phyloP scores from a whole-genome alignment of 2,797 vertebrate genomes.

The Mionectes olivaceus region DNA sequence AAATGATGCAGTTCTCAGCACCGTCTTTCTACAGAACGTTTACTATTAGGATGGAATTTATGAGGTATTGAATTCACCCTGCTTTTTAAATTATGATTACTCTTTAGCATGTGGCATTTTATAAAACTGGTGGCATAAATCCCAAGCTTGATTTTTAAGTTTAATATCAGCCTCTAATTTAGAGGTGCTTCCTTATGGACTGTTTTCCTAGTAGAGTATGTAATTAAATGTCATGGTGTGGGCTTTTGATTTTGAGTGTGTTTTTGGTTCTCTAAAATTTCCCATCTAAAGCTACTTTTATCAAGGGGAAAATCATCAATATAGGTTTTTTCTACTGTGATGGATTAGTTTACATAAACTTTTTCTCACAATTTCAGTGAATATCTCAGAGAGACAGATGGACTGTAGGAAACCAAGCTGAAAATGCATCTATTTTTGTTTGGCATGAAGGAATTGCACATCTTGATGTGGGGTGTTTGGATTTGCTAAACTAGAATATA shows the following conservation, averaged over 20 bases:
- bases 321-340: fast-evolving
- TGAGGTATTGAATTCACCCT: not conserved
- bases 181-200: not conserved
- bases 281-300: not conserved
- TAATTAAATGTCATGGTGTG: not conserved
- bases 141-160: not conserved
- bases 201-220: not conserved
- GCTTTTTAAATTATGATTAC: not conserved
- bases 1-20: not conserved
- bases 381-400: not conserved
- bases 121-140: not conserved
- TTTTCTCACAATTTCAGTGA: not conserved
- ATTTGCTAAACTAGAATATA: not conserved
- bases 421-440: not conserved
- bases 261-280: not conserved
- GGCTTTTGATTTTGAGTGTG: not conserved
- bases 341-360: not conserved
- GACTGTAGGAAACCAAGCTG: not conserved
- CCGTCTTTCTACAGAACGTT: not conserved
- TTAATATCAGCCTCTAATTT: not conserved
- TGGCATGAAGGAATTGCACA: not conserved
- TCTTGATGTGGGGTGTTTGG: not conserved
- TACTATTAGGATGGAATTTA: not conserved
- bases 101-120: not conserved
- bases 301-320: not conserved